Base-by-base conservation (phyloP, 2,888 invertebrate genomes). In the Blastobasis adustella region DNA sequence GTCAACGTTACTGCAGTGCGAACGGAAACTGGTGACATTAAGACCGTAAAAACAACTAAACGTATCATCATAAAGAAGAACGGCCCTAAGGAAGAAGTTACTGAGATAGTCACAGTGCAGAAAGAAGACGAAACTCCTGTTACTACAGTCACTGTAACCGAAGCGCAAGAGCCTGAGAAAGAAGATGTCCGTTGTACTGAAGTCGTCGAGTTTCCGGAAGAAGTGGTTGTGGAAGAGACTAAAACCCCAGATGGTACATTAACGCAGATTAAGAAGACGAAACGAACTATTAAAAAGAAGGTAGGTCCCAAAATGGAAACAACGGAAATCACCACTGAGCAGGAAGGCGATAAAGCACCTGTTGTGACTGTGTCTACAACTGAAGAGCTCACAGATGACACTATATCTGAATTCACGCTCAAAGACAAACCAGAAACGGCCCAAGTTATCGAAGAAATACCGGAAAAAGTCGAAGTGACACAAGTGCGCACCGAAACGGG, bases 71-170 rank as follows among this genome's bases (percentile, higher is more conserved):
- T 66, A 59, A 59, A 63, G 49, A 47, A 59, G 62, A 50, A 52
- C 51, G 78, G 77, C n/a, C 69, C 68, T 6, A 71, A 72, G 49
- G 77, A 83, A 37, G 76, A 84, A 63, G 47, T 43, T 39, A 54
- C 51, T 1, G 54, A 49, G 55, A 49, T 59, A 43, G 56, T 53
- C 5, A 60, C 49, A 1, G 45, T 60, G 8, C 55, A 55, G 39
- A 55, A 53, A 58, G 62, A 64, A 43, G 49, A 50, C 44, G 53
- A 62, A 53, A 50, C 46, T 37, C 60, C 59, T 4, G 57, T 58
- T 1, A 59, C 51, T 0, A 59, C 54, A 1, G 55, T 59, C 0
- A 52, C 53, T 1, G 51, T 62, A 0, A 53, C 45, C 1, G 59
- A 62, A 38, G 55, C 58, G 9, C 42, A n/a, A 38, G 45, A 37